Base-by-base conservation (phyloP, 2,113 vertebrate genomes). In the Clarias batrachus region DNA sequence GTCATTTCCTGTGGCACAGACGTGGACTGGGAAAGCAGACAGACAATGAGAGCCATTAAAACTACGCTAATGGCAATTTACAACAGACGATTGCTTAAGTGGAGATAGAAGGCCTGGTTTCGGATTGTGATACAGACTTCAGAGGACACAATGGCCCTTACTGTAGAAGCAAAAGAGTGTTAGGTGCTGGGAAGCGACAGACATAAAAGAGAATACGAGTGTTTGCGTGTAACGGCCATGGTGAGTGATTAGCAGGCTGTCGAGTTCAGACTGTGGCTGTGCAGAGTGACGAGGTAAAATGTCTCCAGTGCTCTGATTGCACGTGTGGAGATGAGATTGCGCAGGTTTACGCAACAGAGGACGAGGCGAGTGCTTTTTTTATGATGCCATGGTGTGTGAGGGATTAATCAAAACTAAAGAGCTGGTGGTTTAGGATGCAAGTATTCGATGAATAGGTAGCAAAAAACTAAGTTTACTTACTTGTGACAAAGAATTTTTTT, bases 401-500 rank as follows among this genome's bases (percentile, higher is more conserved):
- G 79, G 86, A 86, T 84, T 86, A 65, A 80, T 83, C 80, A 83
- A 83, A 79, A 84, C 59, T 84, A 30, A 41, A 83, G 71, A 33
- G 82, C 82, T 37, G 56, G 60, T 33, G 68, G 37, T 41, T 52
- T 30, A 66, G 82, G 70, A 83, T 52, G 16, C 30, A 63, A 76
- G 74, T 76, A 77, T 63, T 25, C 23, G 68, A 73, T 37, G n/a
- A 86, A 27, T n/a, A 48, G 74, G 30, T 71, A 70, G 81, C 27
- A 83, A 48, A 87, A 76, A 74, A 86, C 33, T 19, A 84, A 6
- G 16, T 68, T 14, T 68, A 84, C 97, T 80, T 96, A 99, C 98
- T 99, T 95, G 98, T 99, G 41, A 99, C 97, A 91, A 99, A 99
- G 95, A 99, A 99, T 77, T 98, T 99, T 94, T 99, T 99, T 41